Percentiles rank a stretch among this genome's conserved stretches.
Conservation (phyloP, 2,888 invertebrate genomes). For the Ophion costatus region DNA sequence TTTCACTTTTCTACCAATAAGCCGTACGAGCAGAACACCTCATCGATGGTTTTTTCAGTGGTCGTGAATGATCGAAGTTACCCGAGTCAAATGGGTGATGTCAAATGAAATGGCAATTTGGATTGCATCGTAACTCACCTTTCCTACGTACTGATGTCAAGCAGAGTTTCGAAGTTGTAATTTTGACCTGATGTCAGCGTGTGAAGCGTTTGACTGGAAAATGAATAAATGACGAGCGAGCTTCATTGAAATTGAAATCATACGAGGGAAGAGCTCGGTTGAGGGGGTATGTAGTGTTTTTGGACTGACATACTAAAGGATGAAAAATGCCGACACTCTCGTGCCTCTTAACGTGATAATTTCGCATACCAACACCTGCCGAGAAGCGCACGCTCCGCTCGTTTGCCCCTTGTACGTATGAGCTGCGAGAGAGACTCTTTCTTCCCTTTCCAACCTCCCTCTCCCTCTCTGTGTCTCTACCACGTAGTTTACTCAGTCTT, state of each 20-base stretch:
- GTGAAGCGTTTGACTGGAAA: neutral
- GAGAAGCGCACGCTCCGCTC: constrained; percentile 55
- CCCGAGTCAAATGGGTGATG: too few species aligned
- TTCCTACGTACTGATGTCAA: too few species aligned
- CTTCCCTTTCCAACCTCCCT: constrained; percentile 25
- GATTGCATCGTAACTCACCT: too few species aligned
- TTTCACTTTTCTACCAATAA: too few species aligned
- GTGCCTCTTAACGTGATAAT: constrained; percentile 77
- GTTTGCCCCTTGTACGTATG: constrained; percentile 57
- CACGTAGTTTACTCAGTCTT: constrained; percentile 60
- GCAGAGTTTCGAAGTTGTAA: too few species aligned
- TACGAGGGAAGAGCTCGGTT: constrained; percentile 45
- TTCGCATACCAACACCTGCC: constrained; percentile 77
- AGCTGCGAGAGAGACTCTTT: constrained; percentile 64
- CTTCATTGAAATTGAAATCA: constrained; percentile 68
- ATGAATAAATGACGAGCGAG: constrained; percentile 65
- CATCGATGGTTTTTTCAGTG: too few species aligned
- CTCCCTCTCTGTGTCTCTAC: constrained; percentile 12
- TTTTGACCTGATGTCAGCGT: neutral
- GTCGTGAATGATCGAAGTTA: too few species aligned
- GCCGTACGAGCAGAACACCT: too few species aligned
- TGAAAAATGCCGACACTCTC: constrained; percentile 71
- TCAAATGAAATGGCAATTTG: too few species aligned
- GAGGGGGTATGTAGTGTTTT: constrained; percentile 26
- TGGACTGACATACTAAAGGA: constrained; percentile 59